Percentiles rank a stretch among this genome's conserved stretches.
Evolutionary conservation across 2,797 vertebrate genomes (phyloP).

Genomic region (Amblyopsis hoosieri): DNA sequence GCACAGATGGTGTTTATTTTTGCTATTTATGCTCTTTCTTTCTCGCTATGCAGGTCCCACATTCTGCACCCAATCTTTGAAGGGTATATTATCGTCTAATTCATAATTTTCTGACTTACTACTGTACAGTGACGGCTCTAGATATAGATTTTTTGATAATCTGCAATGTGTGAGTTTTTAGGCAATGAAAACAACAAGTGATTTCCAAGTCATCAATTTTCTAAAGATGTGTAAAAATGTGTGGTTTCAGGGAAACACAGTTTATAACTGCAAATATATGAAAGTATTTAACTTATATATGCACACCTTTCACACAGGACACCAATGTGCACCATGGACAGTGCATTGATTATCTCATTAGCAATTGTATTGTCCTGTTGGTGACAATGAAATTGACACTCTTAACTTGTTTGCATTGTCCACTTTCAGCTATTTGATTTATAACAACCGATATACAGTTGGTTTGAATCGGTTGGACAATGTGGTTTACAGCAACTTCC

Average conservation of each 20-base stretch:
- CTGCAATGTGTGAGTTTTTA: conserved; percentile 1
- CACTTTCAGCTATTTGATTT: too few species aligned
- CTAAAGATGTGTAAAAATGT: conserved; percentile 43
- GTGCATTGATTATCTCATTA: too few species aligned
- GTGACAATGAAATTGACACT: too few species aligned
- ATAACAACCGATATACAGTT: too few species aligned
- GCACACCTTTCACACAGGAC: too few species aligned
- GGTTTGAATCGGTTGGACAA: too few species aligned
- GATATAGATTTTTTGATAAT: not conserved
- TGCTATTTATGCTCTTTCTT: not conserved
- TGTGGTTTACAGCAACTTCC: too few species aligned
- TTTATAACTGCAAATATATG: conserved; percentile 46
- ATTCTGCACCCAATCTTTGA: not conserved
- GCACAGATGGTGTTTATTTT: conserved; percentile 34
- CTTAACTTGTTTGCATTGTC: too few species aligned
- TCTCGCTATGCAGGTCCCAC: not conserved
- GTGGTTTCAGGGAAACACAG: conserved; percentile 3
- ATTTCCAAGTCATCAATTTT: conserved; percentile 31
- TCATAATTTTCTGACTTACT: not conserved
- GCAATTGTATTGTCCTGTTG: too few species aligned
- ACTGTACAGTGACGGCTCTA: too few species aligned
- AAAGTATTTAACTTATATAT: too few species aligned
- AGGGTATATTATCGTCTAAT: not conserved
- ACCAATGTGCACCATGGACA: too few species aligned
- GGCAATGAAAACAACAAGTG: conserved; percentile 12